Evolutionary conservation across 2,113 vertebrate species (phyloP).

Genomic region (Calidris pygmaea): DNA sequence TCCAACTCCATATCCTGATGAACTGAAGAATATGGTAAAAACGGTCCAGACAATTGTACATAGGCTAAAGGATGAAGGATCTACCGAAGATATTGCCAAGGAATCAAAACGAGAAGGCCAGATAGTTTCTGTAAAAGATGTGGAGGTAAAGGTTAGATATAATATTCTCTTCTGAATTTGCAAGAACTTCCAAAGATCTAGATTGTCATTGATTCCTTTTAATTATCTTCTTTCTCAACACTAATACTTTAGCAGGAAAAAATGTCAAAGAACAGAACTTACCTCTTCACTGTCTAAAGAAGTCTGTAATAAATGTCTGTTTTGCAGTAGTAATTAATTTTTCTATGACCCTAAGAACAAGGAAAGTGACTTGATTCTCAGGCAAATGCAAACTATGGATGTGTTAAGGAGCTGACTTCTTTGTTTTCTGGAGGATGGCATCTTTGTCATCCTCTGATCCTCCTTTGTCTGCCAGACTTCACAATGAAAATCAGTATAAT

Average conservation of each 20-base stretch:
- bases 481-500: not conserved
- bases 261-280: not conserved
- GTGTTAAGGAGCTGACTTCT: not conserved
- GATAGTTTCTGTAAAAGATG: slow-evolving; percentile 81
- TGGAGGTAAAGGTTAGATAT: slow-evolving; percentile 82
- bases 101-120: slow-evolving; percentile 80
- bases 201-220: not conserved
- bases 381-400: not conserved
- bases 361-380: not conserved
- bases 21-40: slow-evolving; percentile 97
- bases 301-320: not conserved
- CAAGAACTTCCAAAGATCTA: not conserved
- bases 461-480: not conserved
- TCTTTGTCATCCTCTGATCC: not conserved
- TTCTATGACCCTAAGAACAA: not conserved
- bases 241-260: not conserved
- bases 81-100: slow-evolving; percentile 77
- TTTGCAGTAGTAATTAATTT: not conserved
- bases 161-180: not conserved
- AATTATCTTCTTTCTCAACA: not conserved
- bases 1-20: slow-evolving; percentile 92
- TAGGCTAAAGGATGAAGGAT: slow-evolving; percentile 89
- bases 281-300: not conserved
- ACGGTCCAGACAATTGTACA: slow-evolving; percentile 93
- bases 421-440: not conserved